Conservation (phyloP, 2,888 invertebrate species). For the Listrodromus nycthemerus region DNA sequence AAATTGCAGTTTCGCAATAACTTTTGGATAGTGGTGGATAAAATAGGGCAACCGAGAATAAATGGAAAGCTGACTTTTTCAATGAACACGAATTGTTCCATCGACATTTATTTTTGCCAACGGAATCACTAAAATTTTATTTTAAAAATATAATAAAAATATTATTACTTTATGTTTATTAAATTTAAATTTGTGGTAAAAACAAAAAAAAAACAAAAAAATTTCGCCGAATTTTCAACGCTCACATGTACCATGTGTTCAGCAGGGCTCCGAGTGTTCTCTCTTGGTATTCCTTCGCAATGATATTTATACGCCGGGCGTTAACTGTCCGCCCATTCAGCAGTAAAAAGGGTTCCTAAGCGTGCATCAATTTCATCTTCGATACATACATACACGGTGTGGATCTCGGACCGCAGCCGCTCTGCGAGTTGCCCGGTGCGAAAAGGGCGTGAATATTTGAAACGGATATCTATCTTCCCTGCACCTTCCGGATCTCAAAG, state of each 20-base stretch:
- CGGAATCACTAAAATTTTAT: too few relatives aligned
- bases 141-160: too few relatives aligned
- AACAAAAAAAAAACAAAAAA: neutral
- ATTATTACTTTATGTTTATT: too few relatives aligned
- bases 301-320: constrained; percentile 81
- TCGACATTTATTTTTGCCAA: too few relatives aligned
- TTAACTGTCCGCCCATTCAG: constrained; percentile 82
- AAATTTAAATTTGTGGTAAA: too few relatives aligned
- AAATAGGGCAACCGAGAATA: too few relatives aligned
- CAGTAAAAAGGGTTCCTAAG: constrained; percentile 82
- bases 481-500: constrained; percentile 42
- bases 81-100: too few relatives aligned
- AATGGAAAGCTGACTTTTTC: too few relatives aligned
- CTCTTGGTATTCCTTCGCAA: constrained; percentile 42
- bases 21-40: too few relatives aligned
- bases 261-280: constrained; percentile 72
- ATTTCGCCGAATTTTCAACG: neutral
- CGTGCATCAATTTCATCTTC: constrained; percentile 83
- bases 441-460: constrained; percentile 84
- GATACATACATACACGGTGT: constrained; percentile 62
- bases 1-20: too few relatives aligned
- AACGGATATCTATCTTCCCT: constrained; percentile 84
- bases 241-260: constrained; percentile 78
- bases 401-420: constrained; percentile 61
- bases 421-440: constrained; percentile 74